phyloP scores from a whole-genome alignment of 2,797 vertebrate species.

The Gambusia yucatana region DNA sequence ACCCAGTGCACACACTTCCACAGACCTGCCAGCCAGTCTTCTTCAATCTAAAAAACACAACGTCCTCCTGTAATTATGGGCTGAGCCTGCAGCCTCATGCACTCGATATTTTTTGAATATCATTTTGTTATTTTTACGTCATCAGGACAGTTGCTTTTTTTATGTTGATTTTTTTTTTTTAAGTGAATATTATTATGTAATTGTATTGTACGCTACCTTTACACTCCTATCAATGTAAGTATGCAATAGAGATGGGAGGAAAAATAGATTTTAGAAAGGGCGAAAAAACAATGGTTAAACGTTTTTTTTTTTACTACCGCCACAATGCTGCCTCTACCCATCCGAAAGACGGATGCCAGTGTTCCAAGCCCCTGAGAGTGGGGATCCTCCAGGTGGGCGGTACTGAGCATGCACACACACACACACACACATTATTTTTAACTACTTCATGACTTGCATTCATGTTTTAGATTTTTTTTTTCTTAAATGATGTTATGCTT shows the following conservation, averaged over 20 bases:
- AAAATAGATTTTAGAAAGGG: constrained; percentile 59
- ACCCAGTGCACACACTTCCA: constrained; percentile 61
- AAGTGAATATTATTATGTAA: constrained; percentile 73
- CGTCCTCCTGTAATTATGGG: constrained; percentile 63
- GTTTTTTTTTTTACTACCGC: constrained; percentile 57
- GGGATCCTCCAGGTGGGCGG: constrained; percentile 59
- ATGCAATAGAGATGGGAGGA: constrained; percentile 83
- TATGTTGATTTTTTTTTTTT: constrained; percentile 62
- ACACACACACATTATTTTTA: constrained; percentile 72
- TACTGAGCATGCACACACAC: constrained; percentile 71
- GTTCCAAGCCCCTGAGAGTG: constrained; percentile 53
- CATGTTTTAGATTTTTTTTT: constrained; percentile 70
- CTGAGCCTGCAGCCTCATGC: constrained; percentile 72
- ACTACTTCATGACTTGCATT: constrained; percentile 73
- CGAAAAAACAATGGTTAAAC: constrained; percentile 37
- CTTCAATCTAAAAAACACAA: constrained; percentile 54
- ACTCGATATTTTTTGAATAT: constrained; percentile 74
- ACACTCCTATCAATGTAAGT: constrained; percentile 79
- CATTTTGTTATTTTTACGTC: constrained; percentile 67
- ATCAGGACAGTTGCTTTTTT: constrained; percentile 72
- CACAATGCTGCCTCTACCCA: constrained; percentile 80
- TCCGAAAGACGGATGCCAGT: constrained; percentile 66
- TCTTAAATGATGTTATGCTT: constrained; percentile 63
- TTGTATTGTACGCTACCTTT: constrained; percentile 79
- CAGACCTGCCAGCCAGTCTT: constrained; percentile 55